Base-by-base conservation (phyloP, 2,797 vertebrate genomes). In the Neosilurus hyrtlii region DNA sequence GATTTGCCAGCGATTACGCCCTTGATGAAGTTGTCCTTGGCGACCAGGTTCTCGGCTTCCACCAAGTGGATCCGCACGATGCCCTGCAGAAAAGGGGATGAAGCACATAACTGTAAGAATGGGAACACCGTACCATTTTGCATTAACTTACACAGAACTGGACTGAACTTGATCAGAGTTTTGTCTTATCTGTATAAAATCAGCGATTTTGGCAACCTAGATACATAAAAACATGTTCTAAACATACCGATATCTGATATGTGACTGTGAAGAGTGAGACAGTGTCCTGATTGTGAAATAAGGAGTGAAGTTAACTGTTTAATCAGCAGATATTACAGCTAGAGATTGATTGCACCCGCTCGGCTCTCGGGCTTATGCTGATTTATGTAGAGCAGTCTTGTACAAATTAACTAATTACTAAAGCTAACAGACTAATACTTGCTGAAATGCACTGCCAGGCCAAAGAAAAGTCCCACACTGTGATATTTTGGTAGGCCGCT, bases 1-100 rank as follows among this genome's bases (percentile, higher is more conserved):
- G 97, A 99, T 89, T 97, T 97, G 86, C 97, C 97, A 49, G 96
- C 93, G 10, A 98, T 94, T 52, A 97, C 83, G 15, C 97, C 97
- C 87, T 95, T 96, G 86, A 99, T 94, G n/a, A 96, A 94, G 0
- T 95, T 96, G 43, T 99, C 97, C 90, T 97, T 98, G 61, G 95
- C 94, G 0, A 93, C 93, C 86, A 99, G 93, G 52, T 95, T 92
- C 85, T 94, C 94, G 0, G 96, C 97, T 18, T 96, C 95, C 78
- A 95, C 86, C 75, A 99, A 92, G 87, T 98, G 94, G 82, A 98
- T 96, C 7, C 97, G 95, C 51, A 99, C 95, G 16, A 97, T 95
- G 14, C 97, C 97, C 97, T 98, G 85, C 11, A 2, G 22, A 10
- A 84, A 78, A 62, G n/a, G 22, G 56, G n/a, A 37, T 10, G n/a